Evolutionary conservation across 2,888 invertebrate genomes (phyloP), one percentile per base, ranked within the genome.

Genomic region (Teinopalpus imperialis): DNA sequence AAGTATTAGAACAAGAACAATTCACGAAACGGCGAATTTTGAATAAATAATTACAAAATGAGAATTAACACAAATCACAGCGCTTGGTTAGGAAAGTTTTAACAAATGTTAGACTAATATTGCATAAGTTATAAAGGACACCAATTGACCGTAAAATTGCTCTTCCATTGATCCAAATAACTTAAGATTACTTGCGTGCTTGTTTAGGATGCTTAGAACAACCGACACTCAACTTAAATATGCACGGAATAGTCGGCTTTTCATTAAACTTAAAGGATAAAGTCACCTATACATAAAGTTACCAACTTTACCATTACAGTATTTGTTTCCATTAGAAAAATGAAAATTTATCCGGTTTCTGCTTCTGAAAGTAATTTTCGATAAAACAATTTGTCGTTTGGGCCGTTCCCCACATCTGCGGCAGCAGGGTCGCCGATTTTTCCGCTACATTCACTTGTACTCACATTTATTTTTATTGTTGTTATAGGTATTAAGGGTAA

Each of bases 361-460:
- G 49, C 43, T 51, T 49, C 56, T 48, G 54, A 81, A 85, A 82
- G 85, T 83, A 82, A 87, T 87, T 85, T 85, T 85, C 86, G 82
- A 83, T 85, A 83, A 81, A 86, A 86, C 85, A 87, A 83, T 87
- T 87, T 86, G 81, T 86, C 83, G 72, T 61, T 52, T 63, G 57
- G 69, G 70, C 70, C 77, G 76, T 85, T 85, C 66, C 67, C 71
- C 76, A 73, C 86, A 86, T 83, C 86, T 85, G 87, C 68, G 83
- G 36, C 55, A 55, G 60, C 46, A 42, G 48, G 41, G 43, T n/a
- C 23, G 12, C 30, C 34, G 39, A 45, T 45, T 53, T 51, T 51
- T 46, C 50, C 43, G 50, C 47, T 44, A 46, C 18, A 43, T 43
- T 47, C 41, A 39, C 35, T 34, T 29, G 43, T 48, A 37, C 40